Conservation (phyloP, 2,113 vertebrate genomes). For the Trematomus loennbergii region DNA sequence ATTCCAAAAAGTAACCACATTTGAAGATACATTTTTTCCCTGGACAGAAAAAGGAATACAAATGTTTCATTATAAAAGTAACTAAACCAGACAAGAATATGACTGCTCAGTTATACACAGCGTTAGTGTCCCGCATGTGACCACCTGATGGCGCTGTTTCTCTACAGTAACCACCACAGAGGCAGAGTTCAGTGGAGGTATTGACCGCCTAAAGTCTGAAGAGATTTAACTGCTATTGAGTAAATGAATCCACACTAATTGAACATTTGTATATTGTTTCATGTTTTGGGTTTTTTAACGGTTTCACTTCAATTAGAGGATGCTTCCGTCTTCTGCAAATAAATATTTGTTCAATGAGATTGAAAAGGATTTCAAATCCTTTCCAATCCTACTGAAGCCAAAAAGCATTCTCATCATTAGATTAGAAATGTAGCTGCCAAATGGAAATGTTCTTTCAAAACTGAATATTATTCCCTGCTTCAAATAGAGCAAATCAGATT, state of each 20-base stretch:
- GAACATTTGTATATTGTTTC: background rate
- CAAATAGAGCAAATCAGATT: background rate
- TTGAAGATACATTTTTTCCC: background rate
- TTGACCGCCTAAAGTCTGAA: background rate
- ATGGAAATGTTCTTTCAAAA: background rate
- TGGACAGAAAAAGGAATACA: background rate
- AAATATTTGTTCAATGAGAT: background rate
- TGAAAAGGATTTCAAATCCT: slow-evolving; percentile 2
- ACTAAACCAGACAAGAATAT: background rate
- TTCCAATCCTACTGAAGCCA: slow-evolving; percentile 8
- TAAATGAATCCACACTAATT: background rate
- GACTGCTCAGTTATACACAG: background rate
- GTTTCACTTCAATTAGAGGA: background rate
- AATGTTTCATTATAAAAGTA: background rate
- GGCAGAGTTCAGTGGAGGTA: background rate
- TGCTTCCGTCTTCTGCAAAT: background rate
- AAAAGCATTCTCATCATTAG: background rate
- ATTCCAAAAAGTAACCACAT: too few species aligned
- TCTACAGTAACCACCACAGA: background rate
- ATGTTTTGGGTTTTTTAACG: background rate
- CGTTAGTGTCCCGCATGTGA: background rate
- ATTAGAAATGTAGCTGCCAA: background rate
- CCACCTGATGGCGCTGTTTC: slow-evolving; percentile 38
- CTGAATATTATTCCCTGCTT: background rate
- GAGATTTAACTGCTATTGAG: background rate